Percentiles rank a stretch among this genome's conserved stretches.
Evolutionary conservation across 1,140 invertebrate genomes (phyloP).

Genomic region (Andrena cerasifolii): DNA sequence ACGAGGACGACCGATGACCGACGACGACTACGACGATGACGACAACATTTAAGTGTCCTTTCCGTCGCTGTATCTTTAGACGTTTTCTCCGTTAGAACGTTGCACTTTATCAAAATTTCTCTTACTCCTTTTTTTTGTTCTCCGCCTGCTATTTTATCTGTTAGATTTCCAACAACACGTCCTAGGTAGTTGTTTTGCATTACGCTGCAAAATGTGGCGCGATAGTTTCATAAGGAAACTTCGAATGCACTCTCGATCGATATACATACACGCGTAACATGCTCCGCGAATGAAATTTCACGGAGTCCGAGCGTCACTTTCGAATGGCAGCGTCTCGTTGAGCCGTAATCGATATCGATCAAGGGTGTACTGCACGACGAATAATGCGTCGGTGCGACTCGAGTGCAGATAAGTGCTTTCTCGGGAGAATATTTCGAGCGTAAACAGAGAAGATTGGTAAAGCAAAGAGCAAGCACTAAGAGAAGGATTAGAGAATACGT

Average conservation of each 20-base stretch:
- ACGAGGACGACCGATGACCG: too few species aligned
- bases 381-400: not conserved
- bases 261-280: not conserved
- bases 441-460: not conserved
- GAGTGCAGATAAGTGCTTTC: constrained; percentile 1
- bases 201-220: not conserved
- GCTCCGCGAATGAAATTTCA: too few species aligned
- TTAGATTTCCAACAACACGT: not conserved
- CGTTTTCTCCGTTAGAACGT: not conserved
- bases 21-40: too few species aligned
- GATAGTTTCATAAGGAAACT: not conserved
- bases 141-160: not conserved
- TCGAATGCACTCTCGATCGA: constrained; percentile 19
- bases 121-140: not conserved
- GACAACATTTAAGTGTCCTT: too few species aligned
- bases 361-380: not conserved
- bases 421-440: not conserved
- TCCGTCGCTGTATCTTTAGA: not conserved
- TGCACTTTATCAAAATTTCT: not conserved
- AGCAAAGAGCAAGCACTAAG: not conserved
- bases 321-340: not conserved
- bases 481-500: constrained; percentile 8
- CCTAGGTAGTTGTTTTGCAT: not conserved
- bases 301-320: not conserved
- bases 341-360: not conserved